Percentiles rank a stretch among this genome's conserved stretches.
phyloP scores from a whole-genome alignment of 2,797 vertebrate species.

The Neolamprologus multifasciatus region DNA sequence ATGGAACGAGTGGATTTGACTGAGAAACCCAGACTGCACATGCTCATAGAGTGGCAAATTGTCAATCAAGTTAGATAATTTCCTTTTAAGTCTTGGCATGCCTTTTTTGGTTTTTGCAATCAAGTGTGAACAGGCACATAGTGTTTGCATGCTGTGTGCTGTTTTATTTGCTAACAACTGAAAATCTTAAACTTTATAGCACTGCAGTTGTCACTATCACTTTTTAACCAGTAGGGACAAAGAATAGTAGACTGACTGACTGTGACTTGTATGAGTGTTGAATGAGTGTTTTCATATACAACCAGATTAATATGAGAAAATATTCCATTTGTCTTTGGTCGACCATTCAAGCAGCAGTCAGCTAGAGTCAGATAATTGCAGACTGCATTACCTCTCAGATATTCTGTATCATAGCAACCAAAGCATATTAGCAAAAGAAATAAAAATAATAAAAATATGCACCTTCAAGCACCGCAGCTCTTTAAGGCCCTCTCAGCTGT shows the following conservation, averaged over 20 bases:
- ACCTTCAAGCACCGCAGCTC: not conserved
- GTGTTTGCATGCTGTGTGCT: fast-evolving
- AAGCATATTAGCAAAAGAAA: not conserved
- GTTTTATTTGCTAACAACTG: not conserved
- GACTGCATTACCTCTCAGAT: not conserved
- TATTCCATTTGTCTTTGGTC: not conserved
- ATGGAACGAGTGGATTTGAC: fast-evolving
- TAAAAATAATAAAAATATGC: not conserved
- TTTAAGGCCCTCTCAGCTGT: not conserved
- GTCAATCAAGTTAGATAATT: not conserved
- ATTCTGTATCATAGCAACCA: not conserved
- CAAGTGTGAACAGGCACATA: not conserved
- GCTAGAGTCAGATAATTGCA: not conserved
- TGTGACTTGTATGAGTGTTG: not conserved
- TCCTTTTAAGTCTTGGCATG: not conserved
- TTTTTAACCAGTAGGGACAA: not conserved
- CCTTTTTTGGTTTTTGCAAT: not conserved
- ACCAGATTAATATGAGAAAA: not conserved
- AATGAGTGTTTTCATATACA: not conserved
- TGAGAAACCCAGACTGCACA: not conserved
- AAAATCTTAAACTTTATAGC: fast-evolving
- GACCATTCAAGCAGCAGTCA: not conserved
- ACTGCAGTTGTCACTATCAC: not conserved
- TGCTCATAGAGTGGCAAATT: not conserved
- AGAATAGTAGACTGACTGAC: not conserved